A percentile compares a stretch with the other conserved stretches of the same genome.
phyloP scores from a whole-genome alignment of 1,140 invertebrate genomes.

The Watersipora subatra region DNA sequence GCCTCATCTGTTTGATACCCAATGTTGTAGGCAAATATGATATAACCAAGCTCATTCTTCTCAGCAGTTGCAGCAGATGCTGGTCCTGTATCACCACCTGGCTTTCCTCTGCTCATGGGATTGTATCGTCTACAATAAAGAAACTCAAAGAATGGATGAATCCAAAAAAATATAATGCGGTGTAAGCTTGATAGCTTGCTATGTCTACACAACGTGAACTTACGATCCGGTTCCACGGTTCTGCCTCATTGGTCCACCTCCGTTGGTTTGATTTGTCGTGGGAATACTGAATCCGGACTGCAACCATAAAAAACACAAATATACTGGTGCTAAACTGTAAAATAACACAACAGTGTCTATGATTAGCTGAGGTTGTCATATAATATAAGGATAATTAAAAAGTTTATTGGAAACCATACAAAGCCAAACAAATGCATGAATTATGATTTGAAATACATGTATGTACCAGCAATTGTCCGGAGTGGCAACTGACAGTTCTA shows the following conservation, averaged over 20 bases:
- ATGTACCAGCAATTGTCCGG: not conserved
- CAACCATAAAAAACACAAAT: not conserved
- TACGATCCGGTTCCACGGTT: too few species aligned
- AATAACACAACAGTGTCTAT: not conserved
- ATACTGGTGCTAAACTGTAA: not conserved
- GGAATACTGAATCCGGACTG: not conserved
- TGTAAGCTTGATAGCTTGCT: too few species aligned
- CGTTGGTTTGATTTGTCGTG: not conserved
- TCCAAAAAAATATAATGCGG: too few species aligned
- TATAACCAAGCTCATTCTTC: not conserved
- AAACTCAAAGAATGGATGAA: too few species aligned
- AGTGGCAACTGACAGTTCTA: not conserved
- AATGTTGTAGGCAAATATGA: constrained; percentile 3
- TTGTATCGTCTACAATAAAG: too few species aligned
- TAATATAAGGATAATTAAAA: not conserved
- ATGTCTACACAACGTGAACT: too few species aligned
- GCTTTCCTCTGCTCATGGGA: not conserved
- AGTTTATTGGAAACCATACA: too few species aligned
- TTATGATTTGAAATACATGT: too few species aligned
- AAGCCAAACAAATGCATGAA: too few species aligned
- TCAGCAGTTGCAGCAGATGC: not conserved
- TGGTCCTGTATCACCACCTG: not conserved
- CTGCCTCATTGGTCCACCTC: not conserved
- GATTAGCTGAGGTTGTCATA: not conserved
- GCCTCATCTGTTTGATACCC: not conserved